phyloP scores from a whole-genome alignment of 2,113 vertebrate species.

The Apteryx mantelli region DNA sequence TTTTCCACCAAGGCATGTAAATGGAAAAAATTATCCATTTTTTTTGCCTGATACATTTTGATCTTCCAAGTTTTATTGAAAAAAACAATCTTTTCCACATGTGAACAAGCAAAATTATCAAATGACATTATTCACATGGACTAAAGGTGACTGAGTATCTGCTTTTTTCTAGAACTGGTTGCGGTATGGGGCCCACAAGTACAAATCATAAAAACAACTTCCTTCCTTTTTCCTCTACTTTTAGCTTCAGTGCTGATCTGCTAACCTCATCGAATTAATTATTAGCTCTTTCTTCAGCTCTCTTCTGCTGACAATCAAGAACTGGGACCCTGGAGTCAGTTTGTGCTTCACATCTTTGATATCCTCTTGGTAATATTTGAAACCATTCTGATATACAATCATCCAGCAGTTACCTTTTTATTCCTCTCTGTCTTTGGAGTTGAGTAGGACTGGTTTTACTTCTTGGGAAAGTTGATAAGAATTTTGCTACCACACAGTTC shows the following conservation, averaged over 20 bases:
- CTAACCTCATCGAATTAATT: not conserved
- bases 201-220: not conserved
- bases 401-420: not conserved
- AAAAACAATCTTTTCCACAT: not conserved
- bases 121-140: not conserved
- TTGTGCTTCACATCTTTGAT: not conserved
- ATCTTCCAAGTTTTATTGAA: not conserved
- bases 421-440: not conserved
- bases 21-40: fast-evolving
- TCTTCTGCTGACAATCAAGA: not conserved
- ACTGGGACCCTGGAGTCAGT: not conserved
- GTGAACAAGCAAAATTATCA: not conserved
- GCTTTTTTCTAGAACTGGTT: not conserved
- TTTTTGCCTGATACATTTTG: not conserved
- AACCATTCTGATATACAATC: not conserved
- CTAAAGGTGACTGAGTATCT: not conserved
- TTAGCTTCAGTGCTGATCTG: not conserved
- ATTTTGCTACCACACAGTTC: not conserved
- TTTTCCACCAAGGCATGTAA: not conserved
- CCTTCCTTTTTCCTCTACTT: not conserved
- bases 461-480: not conserved
- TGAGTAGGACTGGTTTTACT: not conserved
- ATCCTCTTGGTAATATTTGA: not conserved
- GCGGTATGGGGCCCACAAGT: not conserved
- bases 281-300: not conserved